Base-by-base conservation (phyloP, 2,113 vertebrate genomes). In the Sinocyclocheilus grahami region DNA sequence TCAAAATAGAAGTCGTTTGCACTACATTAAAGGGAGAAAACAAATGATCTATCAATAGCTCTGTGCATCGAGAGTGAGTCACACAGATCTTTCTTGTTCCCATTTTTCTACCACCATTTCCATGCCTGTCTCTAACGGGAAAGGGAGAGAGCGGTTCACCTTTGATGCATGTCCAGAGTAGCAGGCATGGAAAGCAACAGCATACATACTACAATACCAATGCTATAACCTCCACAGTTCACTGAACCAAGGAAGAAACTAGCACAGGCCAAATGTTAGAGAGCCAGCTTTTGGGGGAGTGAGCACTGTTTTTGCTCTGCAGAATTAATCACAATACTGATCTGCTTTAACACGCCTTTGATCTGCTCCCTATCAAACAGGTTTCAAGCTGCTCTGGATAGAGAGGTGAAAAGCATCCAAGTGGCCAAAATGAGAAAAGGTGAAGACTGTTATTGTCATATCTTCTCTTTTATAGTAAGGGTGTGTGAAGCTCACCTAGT, bases 101-200 rank as follows among this genome's bases (percentile, higher is more conserved):
- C 11, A 12, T 48, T 48, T 48, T 48, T 12, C 46, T 48, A 12
- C 46, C 46, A 48, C 0, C 46, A 48, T 3, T 48, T 74, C 37
- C 33, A 42, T 46, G 67, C 60, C 60, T 65, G 75, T 9, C 18
- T 77, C 39, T 51, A 12, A 9, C 22, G n/a, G 42, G 53, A 67
- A 30, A 46, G 10, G 42, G 55, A 72, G 84, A 63, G 65, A 75
- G 33, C n/a, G 10, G 13, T 39, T 84, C 33, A 30, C 46, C 84
- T 86, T 74, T 88, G 84, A 88, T 83, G 76, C 48, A 58, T 27
- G 39, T 88, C 80, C 80, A 88, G 78, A 60, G 37, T 30, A 88
- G 80, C 63, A 83, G 74, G 53, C 80, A 74, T 86, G 84, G 65
- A 72, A 51, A 10, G 39, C 42, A 82, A 72, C 78, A 82, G 22